phyloP scores from a whole-genome alignment of 2,113 vertebrate species.

The Amazona guildingii region DNA sequence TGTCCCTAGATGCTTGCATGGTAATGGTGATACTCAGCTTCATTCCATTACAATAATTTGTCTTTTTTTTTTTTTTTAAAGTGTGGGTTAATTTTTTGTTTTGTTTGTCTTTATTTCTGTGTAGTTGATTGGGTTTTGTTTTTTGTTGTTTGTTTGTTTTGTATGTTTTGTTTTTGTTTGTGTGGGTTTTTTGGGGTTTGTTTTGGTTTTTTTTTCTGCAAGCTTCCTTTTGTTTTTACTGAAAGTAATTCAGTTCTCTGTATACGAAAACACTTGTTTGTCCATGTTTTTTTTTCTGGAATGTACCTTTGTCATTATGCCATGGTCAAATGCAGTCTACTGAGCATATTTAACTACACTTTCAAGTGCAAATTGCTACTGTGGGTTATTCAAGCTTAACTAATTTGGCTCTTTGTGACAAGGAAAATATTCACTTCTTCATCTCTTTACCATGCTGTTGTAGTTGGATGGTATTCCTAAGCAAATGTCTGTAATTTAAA shows the following conservation, averaged over 20 bases:
- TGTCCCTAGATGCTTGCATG: background rate
- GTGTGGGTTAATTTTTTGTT: background rate
- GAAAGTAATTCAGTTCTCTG: background rate
- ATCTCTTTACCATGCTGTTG: background rate
- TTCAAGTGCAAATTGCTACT: background rate
- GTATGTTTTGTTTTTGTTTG: background rate
- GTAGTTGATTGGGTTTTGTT: background rate
- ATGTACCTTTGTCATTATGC: background rate
- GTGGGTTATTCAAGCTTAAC: background rate
- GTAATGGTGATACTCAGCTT: background rate
- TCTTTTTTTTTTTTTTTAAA: background rate
- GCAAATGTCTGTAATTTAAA: background rate
- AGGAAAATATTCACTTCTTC: background rate
- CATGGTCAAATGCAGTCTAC: background rate
- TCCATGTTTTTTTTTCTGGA: background rate
- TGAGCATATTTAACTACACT: background rate
- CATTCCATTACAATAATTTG: background rate
- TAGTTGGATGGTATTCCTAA: background rate
- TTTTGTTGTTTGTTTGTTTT: background rate
- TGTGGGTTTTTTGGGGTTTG: too few species aligned
- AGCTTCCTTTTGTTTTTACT: background rate
- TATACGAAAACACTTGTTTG: background rate
- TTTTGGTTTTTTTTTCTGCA: background rate
- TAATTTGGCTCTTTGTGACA: background rate
- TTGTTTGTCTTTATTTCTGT: background rate